Base-by-base conservation (phyloP, 1,140 invertebrate species). In the Drosophila lini region DNA sequence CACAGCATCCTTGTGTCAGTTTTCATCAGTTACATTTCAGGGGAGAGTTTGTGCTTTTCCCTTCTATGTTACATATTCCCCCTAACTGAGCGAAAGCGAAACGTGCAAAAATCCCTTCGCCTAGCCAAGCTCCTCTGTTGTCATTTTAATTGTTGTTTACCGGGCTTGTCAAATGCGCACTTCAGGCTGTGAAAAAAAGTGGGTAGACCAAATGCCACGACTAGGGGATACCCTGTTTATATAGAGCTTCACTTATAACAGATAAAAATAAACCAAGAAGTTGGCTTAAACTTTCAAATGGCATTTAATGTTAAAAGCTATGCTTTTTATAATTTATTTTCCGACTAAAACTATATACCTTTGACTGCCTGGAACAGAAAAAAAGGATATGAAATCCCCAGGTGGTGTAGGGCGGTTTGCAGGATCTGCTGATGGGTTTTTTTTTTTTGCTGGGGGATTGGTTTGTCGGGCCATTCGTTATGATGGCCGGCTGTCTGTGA, bases 141-240 rank as follows among this genome's bases (percentile, higher is more conserved):
- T 90, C 86, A 82, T 90, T 90, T 90, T 90, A 91, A 90, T 90
- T 90, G 86, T 90, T 90, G 86, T 90, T 90, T 90, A 90, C 86
- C 79, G 82, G 78, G 76, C 79, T 90, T 90, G 76, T 90, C 81
- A 90, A 90, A 83, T 81, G 80, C 78, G 70, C 82, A 81, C 74
- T 83, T 74, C 67, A 59, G 64, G 71, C 22, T 31, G 41, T 44
- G 60, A 59, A 36, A 53, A 60, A 52, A 53, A 32, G n/a, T 32
- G 4, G 11, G 4, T 28, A 16, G 25, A 16, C 15, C 28, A 19
- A 45, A 15, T 19, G 13, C 0, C 4, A n/a, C 13, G 28, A 64
- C 56, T 22, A 5, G 1, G 8, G 3, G 34, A 61, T 64, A 60
- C 38, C 38, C 56, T 61, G 9, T 22, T 3, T 22, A 19, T 19